Conservation (phyloP, 2,113 vertebrate genomes). For the Alligator mississippiensis region DNA sequence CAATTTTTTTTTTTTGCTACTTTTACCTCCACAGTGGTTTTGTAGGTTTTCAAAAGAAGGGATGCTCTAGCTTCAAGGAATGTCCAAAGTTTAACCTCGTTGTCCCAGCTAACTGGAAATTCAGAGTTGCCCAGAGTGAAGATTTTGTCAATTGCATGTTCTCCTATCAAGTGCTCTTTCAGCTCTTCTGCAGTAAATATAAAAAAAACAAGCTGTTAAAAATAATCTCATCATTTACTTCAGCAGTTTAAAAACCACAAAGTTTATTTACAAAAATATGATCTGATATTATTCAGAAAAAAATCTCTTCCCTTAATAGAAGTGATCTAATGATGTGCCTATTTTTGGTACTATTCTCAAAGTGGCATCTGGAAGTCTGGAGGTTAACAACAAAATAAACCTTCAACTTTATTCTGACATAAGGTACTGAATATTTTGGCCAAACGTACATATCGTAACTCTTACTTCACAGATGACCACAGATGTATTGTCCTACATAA, state of each 20-base stretch:
- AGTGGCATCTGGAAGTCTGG: not conserved
- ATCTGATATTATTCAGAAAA: not conserved
- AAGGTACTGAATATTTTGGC: not conserved
- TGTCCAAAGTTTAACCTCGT: slow-evolving; percentile 97
- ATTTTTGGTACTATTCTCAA: not conserved
- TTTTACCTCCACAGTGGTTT: slow-evolving; percentile 88
- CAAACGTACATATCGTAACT: not conserved
- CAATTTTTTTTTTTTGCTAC: not conserved
- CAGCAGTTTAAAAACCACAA: not conserved
- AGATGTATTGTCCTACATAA: not conserved
- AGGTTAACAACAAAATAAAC: not conserved
- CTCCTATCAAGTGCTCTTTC: slow-evolving; percentile 92
- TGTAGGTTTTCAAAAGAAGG: slow-evolving; percentile 95
- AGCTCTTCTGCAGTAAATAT: slow-evolving; percentile 88
- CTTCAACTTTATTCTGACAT: not conserved
- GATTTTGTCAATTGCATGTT: slow-evolving; percentile 92
- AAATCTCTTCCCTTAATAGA: not conserved
- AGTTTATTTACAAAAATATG: not conserved
- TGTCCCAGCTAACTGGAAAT: slow-evolving; percentile 97
- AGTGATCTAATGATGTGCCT: not conserved
- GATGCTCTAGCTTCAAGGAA: slow-evolving; percentile 95
- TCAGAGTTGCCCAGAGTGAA: slow-evolving; percentile 95
- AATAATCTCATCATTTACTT: not conserved
- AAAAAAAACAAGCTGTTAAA: slow-evolving; percentile 59
- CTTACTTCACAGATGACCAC: not conserved